Conservation (phyloP, 2,113 vertebrate species). For the Peromyscus maniculatus region DNA sequence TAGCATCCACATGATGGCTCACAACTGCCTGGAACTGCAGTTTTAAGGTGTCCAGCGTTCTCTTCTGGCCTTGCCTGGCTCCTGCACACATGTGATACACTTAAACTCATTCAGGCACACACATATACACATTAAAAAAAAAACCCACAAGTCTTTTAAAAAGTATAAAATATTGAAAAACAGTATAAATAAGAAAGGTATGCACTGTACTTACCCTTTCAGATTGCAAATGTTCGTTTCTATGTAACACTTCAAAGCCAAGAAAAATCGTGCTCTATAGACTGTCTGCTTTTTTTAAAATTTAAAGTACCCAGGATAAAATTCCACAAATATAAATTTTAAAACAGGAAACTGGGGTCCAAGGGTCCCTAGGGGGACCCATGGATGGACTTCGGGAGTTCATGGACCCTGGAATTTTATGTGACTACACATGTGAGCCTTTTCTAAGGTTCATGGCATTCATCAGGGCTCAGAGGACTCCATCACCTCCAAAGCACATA, state of each 20-base stretch:
- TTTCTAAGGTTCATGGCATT: constrained; percentile 27
- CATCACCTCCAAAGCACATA: neutral
- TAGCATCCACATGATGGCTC: neutral
- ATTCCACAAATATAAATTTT: constrained; percentile 75
- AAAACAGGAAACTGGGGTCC: constrained; percentile 64
- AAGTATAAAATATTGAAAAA: neutral
- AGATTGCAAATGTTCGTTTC: constrained; percentile 16
- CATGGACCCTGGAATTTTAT: constrained; percentile 59
- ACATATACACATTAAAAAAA: neutral
- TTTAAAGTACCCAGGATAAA: constrained; percentile 55
- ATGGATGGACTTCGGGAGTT: constrained; percentile 61
- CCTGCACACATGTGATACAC: too few species aligned
- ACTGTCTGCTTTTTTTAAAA: neutral
- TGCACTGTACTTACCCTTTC: neutral
- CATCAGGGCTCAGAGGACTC: constrained; percentile 11
- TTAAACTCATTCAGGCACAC: neutral
- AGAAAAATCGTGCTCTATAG: neutral
- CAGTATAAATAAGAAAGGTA: neutral
- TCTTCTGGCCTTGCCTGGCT: neutral
- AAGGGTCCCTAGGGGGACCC: neutral
- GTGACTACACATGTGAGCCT: constrained; percentile 15
- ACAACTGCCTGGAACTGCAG: neutral
- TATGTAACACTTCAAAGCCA: constrained; percentile 37
- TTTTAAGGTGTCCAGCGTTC: neutral
- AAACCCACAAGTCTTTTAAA: neutral